phyloP scores from a whole-genome alignment of 2,797 vertebrate genomes.

The Danio jaintianensis region DNA sequence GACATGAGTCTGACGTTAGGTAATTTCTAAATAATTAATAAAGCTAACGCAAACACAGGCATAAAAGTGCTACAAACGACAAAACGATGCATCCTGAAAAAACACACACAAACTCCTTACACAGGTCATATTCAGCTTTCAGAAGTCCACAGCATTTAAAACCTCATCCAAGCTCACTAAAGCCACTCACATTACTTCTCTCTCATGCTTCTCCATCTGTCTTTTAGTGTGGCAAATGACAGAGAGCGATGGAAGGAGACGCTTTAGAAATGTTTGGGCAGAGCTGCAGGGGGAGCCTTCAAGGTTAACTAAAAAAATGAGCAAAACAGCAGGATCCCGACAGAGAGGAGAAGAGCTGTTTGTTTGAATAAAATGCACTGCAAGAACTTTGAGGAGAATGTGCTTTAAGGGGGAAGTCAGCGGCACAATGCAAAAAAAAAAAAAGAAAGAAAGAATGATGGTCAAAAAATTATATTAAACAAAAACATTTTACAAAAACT shows the following conservation, averaged over 20 bases:
- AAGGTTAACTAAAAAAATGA: conserved; percentile 29
- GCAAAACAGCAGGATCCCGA: conserved; percentile 5
- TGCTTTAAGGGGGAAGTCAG: too few relatives aligned
- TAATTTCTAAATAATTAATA: conserved; percentile 28
- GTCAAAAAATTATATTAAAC: too few relatives aligned
- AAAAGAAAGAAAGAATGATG: too few relatives aligned
- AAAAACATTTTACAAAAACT: too few relatives aligned
- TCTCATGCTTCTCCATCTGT: conserved; percentile 27
- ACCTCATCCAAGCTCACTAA: conserved; percentile 58
- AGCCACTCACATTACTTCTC: conserved; percentile 47
- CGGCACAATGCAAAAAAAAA: too few relatives aligned
- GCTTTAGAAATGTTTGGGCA: conserved; percentile 26
- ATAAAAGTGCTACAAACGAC: not conserved
- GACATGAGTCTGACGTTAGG: conserved; percentile 14
- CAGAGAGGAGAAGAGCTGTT: conserved; percentile 1
- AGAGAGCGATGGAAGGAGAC: conserved; percentile 5
- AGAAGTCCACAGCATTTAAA: conserved; percentile 57
- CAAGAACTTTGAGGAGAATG: not conserved
- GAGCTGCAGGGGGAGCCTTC: conserved; percentile 11
- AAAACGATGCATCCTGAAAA: not conserved
- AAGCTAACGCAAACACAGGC: not conserved
- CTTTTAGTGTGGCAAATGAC: not conserved
- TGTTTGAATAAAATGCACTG: not conserved
- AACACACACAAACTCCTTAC: conserved; percentile 14
- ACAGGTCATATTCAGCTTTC: conserved; percentile 51